Conservation (phyloP, 2,797 vertebrate species). For the Ceryle rudis region DNA sequence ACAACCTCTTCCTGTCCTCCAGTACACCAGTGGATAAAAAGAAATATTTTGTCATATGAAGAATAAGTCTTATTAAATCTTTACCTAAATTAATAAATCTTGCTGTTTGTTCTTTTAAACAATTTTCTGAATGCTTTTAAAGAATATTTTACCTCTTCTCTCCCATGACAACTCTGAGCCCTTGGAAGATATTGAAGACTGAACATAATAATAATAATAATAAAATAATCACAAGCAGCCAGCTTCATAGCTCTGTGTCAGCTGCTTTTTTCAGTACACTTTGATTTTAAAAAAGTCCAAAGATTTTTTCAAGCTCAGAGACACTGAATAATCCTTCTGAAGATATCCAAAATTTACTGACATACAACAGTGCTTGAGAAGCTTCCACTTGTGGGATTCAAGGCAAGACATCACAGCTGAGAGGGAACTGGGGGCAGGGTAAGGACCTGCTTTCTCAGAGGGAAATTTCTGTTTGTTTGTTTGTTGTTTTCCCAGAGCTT, state of each 20-base stretch:
- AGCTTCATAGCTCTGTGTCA: not conserved
- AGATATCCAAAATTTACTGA: not conserved
- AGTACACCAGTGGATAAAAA: not conserved
- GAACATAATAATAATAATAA: not conserved
- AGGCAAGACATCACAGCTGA: not conserved
- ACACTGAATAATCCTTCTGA: not conserved
- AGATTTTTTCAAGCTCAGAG: not conserved
- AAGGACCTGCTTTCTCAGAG: not conserved
- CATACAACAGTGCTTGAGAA: fast-evolving
- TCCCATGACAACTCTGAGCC: not conserved
- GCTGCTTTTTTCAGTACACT: not conserved
- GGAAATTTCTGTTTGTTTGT: not conserved
- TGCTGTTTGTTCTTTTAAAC: not conserved
- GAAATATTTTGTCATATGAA: not conserved
- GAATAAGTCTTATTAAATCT: not conserved
- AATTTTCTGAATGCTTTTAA: not conserved
- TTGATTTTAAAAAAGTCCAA: not conserved
- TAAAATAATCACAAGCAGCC: not conserved
- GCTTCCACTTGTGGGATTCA: not conserved
- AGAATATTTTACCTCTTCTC: not conserved
- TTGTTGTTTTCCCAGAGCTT: not conserved
- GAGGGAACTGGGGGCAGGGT: not conserved
- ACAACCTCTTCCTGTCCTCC: not conserved
- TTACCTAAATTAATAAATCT: no score
- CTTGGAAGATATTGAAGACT: not conserved